Evolutionary conservation across 2,888 invertebrate genomes (phyloP).

Genomic region (Romanomermis culicivorax): DNA sequence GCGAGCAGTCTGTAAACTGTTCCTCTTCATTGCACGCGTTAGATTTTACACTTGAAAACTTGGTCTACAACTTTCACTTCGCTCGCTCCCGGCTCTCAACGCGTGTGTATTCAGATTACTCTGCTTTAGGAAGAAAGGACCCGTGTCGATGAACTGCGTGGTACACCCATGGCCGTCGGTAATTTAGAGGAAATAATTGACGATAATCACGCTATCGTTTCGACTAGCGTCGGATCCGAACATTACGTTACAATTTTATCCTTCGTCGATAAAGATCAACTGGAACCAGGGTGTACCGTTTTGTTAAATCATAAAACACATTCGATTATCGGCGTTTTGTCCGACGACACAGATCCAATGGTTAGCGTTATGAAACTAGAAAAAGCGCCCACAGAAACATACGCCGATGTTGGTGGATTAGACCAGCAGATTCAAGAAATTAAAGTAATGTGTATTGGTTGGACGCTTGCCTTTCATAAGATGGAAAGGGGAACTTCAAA

Average conservation of each 20-base stretch:
- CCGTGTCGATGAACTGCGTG: conserved; percentile 90
- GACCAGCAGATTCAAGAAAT: conserved; percentile 12
- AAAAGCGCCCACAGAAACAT: conserved; percentile 62
- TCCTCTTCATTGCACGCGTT: too few relatives aligned
- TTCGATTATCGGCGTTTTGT: conserved; percentile 94
- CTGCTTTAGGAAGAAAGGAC: conserved; percentile 58
- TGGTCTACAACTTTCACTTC: too few relatives aligned
- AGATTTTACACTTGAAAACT: too few relatives aligned
- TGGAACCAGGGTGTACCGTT: conserved; percentile 96
- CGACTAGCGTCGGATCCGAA: conserved; percentile 82
- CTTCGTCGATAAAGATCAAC: conserved; percentile 95
- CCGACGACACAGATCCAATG: conserved; percentile 99
- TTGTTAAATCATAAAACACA: conserved; percentile 96
- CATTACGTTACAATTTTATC: conserved; percentile 97
- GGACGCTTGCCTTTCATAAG: neutral
- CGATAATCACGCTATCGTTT: conserved; percentile 98
- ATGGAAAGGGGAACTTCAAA: too few relatives aligned
- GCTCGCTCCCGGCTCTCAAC: too few relatives aligned
- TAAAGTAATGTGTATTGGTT: conserved; percentile 13
- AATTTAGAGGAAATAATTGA: conserved; percentile 97
- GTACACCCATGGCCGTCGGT: conserved; percentile 99
- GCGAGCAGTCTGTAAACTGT: too few relatives aligned
- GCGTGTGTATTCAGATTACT: too few relatives aligned
- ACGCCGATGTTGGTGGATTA: conserved; percentile 12
- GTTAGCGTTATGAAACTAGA: conserved; percentile 99